Base-by-base conservation (phyloP, 2,113 vertebrate species). In the Albula goreensis region DNA sequence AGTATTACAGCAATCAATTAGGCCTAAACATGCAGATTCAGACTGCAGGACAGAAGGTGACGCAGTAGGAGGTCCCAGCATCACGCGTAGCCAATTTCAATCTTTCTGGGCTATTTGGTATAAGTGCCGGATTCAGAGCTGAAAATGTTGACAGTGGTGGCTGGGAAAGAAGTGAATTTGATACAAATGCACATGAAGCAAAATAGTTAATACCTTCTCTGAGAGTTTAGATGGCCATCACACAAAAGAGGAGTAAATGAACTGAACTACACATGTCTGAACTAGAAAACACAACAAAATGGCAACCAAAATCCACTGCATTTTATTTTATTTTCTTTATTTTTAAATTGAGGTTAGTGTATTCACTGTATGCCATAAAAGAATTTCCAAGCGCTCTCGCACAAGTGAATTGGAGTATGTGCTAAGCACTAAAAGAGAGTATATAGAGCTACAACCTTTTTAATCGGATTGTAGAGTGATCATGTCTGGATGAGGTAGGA, bases 1-100 rank as follows among this genome's bases (percentile, higher is more conserved):
- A 83, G 81, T 70, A 15, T 52, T 80, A 50, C 49, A 83, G 84
- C 52, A 83, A 88, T 88, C 84, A 83, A 86, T 88, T 88, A 83
- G 78, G 50, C 10, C 48, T 13, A 83, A 83, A 86, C 70, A 79
- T 83, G 77, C 70, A 83, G 70, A 80, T 86, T 63, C 81, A 80
- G 82, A 66, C 48, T 22, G 77, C 4, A 13, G 84, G 85, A 80
- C 87, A 85, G 87, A 88, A 80, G 81, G 84, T 49, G 53, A 80
- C 49, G 15, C 84, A 19, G 50, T 31, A 51, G 84, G 87, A 56
- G 70, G n/a, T 48, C 66, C 50, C 52, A 9, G 10, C 66, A 5
- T n/a, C 78, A 57, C 79, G 83, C 63, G 11, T 17, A 77, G 63
- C 80, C 49, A 25, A 52, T 57, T 60, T 85, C 78, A 82, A 78